Conservation (phyloP, 2,888 invertebrate genomes). For the Spodoptera picta region DNA sequence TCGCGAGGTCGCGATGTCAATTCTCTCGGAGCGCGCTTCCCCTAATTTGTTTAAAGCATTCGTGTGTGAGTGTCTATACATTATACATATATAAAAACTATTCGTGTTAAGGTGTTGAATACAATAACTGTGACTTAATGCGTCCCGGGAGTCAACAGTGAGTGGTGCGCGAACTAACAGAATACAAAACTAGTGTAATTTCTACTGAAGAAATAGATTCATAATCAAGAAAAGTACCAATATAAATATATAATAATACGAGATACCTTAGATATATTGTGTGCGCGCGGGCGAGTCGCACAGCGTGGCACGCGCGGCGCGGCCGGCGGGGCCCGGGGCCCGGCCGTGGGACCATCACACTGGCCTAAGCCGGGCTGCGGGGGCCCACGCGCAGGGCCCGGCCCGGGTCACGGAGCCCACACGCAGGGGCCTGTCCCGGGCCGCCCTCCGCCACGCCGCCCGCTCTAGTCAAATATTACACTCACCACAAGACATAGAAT, state of each 20-base stretch:
- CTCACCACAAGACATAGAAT: constrained; percentile 86
- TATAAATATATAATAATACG: constrained; percentile 87
- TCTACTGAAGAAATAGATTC: constrained; percentile 89
- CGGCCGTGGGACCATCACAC: neutral
- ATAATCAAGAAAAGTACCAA: constrained; percentile 93
- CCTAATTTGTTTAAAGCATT: constrained; percentile 76
- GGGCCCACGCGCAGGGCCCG: constrained; percentile 1
- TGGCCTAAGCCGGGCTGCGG: neutral
- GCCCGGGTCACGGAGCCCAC: constrained; percentile 23
- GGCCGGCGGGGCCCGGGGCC: constrained; percentile 16
- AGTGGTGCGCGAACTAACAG: constrained; percentile 72
- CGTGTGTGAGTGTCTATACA: constrained; percentile 74
- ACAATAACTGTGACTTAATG: constrained; percentile 77
- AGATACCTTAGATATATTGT: constrained; percentile 76
- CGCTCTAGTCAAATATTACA: constrained; percentile 89
- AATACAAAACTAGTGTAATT: constrained; percentile 87
- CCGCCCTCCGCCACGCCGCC: constrained; percentile 71
- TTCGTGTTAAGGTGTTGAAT: constrained; percentile 85
- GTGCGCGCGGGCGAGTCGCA: constrained; percentile 71
- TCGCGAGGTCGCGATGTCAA: constrained; percentile 80
- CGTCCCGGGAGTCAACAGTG: constrained; percentile 84
- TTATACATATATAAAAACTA: constrained; percentile 74
- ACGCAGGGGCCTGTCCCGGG: constrained; percentile 52
- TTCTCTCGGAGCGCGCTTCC: constrained; percentile 81
- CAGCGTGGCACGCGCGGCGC: constrained; percentile 51